Base-by-base conservation (phyloP, 1,140 invertebrate species). In the Drosophila bipectinata region DNA sequence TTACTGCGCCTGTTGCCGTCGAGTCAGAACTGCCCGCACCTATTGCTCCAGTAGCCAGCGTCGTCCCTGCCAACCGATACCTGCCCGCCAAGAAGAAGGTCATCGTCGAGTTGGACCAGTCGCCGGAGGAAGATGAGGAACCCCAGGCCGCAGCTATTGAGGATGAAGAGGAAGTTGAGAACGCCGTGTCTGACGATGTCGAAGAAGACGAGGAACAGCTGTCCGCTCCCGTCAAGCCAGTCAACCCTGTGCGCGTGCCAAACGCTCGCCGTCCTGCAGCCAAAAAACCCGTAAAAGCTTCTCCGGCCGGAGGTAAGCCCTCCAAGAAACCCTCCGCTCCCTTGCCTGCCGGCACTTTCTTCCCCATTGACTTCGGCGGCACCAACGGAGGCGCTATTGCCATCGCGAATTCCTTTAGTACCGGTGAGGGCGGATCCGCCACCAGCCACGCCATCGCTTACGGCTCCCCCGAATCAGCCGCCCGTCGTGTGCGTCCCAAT, bases 391-490 rank as follows among this genome's bases (percentile, higher is more conserved):
- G 92, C 14, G 93, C 93, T n/a, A 95, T 94, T 7, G 94, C 94
- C 41, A 93, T 94, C 39, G 95, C 95, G 49, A 95, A 95, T 90
- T 94, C 94, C 52, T 95, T 94, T 91, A 95, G 94, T 92, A 95
- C 94, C 26, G 95, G 94, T 14, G 93, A 93, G 71, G 94, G 94
- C 54, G 95, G 94, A 18, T 93, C 95, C 0, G 95, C 95, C 39
- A 94, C 94, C 32, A 95, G 94, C 76, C 94, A 95, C 73, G 95
- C 95, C 7, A 95, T 94, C 4, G 94, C 94, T 8, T 95, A 95
- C 76, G 94, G 94, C 26, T 92, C 93, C 24, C 92, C 93, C 14
- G 91, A 91, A 6, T 73, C 88, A 6, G 90, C 68, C 8, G 74
- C 67, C 15, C 72, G 83, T 10, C 88, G 81, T 15, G 82, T 63